These are phyloP conservation scores for Euura saliciscinereae DNA, from an alignment of 1,140 invertebrate species.

Conservation along the genomic window DNA sequence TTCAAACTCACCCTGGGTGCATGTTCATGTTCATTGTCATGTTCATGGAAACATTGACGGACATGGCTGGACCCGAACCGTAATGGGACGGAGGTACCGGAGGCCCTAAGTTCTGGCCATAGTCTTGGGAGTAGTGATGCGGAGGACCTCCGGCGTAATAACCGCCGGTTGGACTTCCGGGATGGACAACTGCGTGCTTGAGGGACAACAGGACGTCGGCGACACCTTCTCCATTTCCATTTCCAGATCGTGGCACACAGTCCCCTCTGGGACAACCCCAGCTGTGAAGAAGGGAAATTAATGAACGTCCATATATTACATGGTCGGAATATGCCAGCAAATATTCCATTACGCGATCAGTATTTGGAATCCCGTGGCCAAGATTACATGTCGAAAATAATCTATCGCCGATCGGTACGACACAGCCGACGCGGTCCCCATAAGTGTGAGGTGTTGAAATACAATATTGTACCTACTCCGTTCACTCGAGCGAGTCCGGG, in stretches of 20 bases:
- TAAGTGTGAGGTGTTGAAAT: constrained; percentile 3
- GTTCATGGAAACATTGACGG: constrained; percentile 96
- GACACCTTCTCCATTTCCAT: constrained; percentile 66
- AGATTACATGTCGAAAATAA: no score
- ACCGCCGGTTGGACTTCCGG: constrained; percentile 63
- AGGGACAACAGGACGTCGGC: constrained; percentile 85
- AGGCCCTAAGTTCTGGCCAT: constrained; percentile 49
- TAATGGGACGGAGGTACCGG: constrained; percentile 59
- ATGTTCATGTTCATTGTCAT: constrained; percentile 91
- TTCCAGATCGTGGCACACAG: constrained; percentile 47
- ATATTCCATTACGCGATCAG: no score
- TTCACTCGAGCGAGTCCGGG: background rate
- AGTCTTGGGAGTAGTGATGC: constrained; percentile 60
- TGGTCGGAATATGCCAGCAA: no score
- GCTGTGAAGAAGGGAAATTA: constrained; percentile 27
- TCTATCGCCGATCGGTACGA: no score
- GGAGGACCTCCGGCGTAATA: constrained; percentile 49
- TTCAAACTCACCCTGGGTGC: constrained; percentile 64
- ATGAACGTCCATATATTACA: no score
- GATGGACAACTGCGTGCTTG: constrained; percentile 87
- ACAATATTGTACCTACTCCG: background rate
- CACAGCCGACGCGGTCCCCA: background rate
- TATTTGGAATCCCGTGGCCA: no score
- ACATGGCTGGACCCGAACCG: constrained; percentile 74
- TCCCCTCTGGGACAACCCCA: constrained; percentile 56